Conservation (phyloP, 2,888 invertebrate species). For the Craniophora ligustri region DNA sequence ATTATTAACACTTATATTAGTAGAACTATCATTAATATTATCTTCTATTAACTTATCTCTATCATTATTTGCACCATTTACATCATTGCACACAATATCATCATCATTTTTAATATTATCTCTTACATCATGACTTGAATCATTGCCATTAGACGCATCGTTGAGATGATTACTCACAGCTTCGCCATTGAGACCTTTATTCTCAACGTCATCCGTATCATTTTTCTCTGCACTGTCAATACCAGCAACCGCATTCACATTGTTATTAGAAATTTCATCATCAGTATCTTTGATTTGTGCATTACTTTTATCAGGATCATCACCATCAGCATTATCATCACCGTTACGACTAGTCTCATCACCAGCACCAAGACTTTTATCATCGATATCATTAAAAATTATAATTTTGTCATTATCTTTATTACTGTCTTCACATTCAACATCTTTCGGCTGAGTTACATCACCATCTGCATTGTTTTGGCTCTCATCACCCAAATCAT, state of each 20-base stretch:
- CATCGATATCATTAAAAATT: background rate
- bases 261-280: background rate
- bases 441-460: too few species aligned
- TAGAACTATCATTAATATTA: constrained; percentile 26
- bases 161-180: background rate
- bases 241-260: background rate
- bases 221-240: background rate
- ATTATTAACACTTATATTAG: constrained; percentile 19
- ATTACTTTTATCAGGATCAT: background rate
- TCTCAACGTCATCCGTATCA: background rate
- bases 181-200: constrained; percentile 9
- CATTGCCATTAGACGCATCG: background rate
- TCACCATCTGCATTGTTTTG: too few species aligned
- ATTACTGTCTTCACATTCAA: background rate
- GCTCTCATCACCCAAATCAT: background rate
- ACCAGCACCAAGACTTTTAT: background rate
- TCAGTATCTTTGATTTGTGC: background rate
- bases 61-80: constrained; percentile 34
- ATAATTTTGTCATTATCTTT: background rate
- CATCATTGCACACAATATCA: constrained; percentile 14
- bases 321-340: background rate
- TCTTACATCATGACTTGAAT: constrained; percentile 1
- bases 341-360: background rate
- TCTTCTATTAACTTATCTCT: background rate
- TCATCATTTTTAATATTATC: background rate